Evolutionary conservation across 2,888 invertebrate genomes (phyloP), one percentile per base, ranked within the genome.

Genomic region (Lagria hirta): DNA sequence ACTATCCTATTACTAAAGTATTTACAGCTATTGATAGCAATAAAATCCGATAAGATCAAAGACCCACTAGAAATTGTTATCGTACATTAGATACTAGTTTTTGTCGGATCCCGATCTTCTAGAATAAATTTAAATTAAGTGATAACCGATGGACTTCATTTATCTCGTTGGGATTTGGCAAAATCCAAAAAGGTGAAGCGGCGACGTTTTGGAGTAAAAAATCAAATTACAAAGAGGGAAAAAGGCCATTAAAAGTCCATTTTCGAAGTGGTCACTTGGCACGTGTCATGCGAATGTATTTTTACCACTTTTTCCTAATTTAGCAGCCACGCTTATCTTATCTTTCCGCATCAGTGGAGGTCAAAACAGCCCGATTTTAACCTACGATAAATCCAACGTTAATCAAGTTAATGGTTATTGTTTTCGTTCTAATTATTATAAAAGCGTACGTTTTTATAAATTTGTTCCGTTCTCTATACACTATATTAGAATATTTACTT

Each of bases 401-500:
- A n/a, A n/a, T n/a, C n/a, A n/a, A n/a, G n/a, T n/a, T n/a, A n/a
- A n/a, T n/a, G n/a, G n/a, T n/a, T n/a, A n/a, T n/a, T n/a, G n/a
- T n/a, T n/a, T n/a, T n/a, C n/a, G n/a, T n/a, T n/a, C n/a, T 40
- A 34, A 45, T 40, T 27, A 29, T 13, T n/a, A 11, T 29, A 23
- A 44, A 18, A 29, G 29, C 18, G 11, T 14, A 11, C 24, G 15
- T 34, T 45, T 40, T 23, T 21, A 33, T 33, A 16, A n/a, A n/a
- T n/a, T n/a, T n/a, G n/a, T n/a, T 21, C 7, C 29, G 4, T 11
- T 38, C n/a, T 43, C 29, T 28, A 30, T 30, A 23, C 13, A 28
- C 28, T 15, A 30, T 32, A 14, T 33, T 7, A 33, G 37, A 32
- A 34, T 36, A 32, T 47, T 42, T 27, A 33, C 37, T 42, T 47